phyloP scores from a whole-genome alignment of 2,888 invertebrate genomes.

The Drosophila stalkeri region DNA sequence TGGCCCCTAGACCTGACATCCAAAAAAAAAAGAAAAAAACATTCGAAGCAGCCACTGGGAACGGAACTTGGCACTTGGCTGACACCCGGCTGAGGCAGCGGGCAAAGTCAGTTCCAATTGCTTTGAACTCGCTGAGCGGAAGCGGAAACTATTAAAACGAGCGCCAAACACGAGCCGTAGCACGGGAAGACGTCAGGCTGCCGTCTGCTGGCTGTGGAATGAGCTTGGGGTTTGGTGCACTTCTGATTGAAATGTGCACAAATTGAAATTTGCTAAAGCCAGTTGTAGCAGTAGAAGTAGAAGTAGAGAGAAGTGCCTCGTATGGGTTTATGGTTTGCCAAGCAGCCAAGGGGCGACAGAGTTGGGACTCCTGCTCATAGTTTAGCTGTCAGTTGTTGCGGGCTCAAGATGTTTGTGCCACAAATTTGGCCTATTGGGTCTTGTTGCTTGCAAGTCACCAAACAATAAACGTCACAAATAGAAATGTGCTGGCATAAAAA shows the following conservation, averaged over 20 bases:
- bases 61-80: conserved; percentile 73
- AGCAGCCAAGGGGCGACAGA: background rate
- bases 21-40: conserved; percentile 33
- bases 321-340: conserved; percentile 39
- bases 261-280: conserved; percentile 73
- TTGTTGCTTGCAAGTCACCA: conserved; percentile 65
- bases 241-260: conserved; percentile 80
- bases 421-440: conserved; percentile 78
- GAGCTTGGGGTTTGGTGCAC: conserved; percentile 42
- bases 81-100: conserved; percentile 29
- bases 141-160: conserved; percentile 82
- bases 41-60: conserved; percentile 26
- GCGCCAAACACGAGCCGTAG: conserved; percentile 67
- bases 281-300: no score
- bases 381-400: conserved; percentile 36
- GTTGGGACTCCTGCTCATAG: background rate
- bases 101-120: conserved; percentile 73
- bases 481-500: conserved; percentile 74
- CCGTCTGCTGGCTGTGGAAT: background rate
- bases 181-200: background rate
- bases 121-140: conserved; percentile 77
- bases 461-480: conserved; percentile 80
- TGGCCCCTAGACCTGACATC: conserved; percentile 32
- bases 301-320: conserved; percentile 35
- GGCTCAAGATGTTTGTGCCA: conserved; percentile 67